A percentile compares a stretch with the other conserved stretches of the same genome.
These are phyloP conservation scores for Callinectes sapidus DNA, from an alignment of 2,888 invertebrate genomes.

Conservation along the genomic window DNA sequence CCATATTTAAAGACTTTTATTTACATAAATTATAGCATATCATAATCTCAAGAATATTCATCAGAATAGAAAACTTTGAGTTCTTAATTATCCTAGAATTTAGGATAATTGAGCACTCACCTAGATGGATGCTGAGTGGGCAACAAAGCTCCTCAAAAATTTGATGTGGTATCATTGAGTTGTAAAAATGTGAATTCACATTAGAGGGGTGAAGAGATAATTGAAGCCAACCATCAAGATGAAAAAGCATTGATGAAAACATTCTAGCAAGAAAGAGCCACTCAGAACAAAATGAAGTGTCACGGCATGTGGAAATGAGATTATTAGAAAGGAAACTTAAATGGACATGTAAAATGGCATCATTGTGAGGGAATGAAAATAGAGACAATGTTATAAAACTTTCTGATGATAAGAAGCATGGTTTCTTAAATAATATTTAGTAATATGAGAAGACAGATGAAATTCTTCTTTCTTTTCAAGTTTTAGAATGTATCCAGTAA, in stretches of 20 bases:
- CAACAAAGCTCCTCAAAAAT: too few species aligned
- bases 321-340: neutral
- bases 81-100: neutral
- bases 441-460: neutral
- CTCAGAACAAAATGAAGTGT: neutral
- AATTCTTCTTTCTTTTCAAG: neutral
- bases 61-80: neutral
- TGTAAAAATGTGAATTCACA: too few species aligned
- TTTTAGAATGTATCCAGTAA: neutral
- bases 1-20: neutral
- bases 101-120: too few species aligned
- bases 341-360: too few species aligned
- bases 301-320: neutral
- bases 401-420: neutral
- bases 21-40: neutral
- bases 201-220: too few species aligned
- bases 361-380: too few species aligned
- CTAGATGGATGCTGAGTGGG: too few species aligned
- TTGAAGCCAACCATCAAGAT: too few species aligned
- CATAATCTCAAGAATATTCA: neutral
- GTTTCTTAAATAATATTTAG: neutral
- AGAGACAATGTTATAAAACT: too few species aligned
- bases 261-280: too few species aligned
- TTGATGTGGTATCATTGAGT: too few species aligned
- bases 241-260: too few species aligned